These are phyloP conservation scores for Drepanosiphum platanoidis DNA, from an alignment of 2,888 invertebrate genomes.

Conservation along the genomic window DNA sequence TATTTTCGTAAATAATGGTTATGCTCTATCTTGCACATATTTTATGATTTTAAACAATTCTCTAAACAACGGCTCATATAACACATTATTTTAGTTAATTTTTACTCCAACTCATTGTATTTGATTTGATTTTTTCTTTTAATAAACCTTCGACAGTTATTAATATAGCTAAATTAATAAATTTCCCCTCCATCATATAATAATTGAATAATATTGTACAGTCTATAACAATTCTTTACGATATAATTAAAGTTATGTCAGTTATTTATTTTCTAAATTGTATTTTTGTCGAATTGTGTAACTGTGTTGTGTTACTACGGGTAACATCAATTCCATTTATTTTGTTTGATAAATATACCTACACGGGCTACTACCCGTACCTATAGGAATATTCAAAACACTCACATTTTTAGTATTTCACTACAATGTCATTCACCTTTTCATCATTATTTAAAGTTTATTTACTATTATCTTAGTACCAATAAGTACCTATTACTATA, in stretches of 20 bases:
- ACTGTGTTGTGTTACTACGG: not conserved
- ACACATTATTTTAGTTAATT: too few relatives aligned
- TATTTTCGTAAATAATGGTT: too few relatives aligned
- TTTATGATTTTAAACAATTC: too few relatives aligned
- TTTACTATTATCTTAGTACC: not conserved
- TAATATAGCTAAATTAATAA: too few relatives aligned
- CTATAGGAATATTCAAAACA: not conserved
- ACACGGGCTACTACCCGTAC: not conserved
- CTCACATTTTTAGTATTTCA: not conserved
- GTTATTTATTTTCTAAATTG: not conserved
- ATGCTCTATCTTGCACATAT: too few relatives aligned
- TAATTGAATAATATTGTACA: not conserved
- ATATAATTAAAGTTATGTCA: not conserved
- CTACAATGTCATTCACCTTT: not conserved
- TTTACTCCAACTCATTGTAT: too few relatives aligned
- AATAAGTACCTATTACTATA: constrained; percentile 9
- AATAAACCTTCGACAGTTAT: too few relatives aligned
- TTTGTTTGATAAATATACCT: constrained; percentile 1
- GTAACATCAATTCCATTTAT: not conserved
- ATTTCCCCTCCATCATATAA: not conserved
- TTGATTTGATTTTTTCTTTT: too few relatives aligned
- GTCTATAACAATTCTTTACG: not conserved
- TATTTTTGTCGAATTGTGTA: not conserved
- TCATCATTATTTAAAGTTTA: not conserved
- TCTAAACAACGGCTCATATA: too few relatives aligned